Evolutionary conservation across 2,113 vertebrate species (phyloP).

Genomic region (Callithrix jacchus): DNA sequence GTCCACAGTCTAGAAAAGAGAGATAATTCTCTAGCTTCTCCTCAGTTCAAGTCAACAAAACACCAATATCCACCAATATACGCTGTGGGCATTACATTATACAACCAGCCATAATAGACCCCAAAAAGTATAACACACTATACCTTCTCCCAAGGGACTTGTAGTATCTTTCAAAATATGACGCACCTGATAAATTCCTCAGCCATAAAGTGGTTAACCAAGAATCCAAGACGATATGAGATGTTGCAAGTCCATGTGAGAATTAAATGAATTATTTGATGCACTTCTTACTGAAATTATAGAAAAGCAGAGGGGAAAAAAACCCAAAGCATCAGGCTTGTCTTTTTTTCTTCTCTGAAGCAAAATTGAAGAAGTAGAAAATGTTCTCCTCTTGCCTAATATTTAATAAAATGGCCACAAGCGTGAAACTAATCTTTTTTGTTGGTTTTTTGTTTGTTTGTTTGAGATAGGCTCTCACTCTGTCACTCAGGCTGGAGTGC

Average conservation of each 20-base stretch:
- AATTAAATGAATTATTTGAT: neutral
- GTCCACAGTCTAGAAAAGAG: neutral
- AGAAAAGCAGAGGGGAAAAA: neutral
- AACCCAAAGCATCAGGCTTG: neutral
- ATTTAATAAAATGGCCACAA: neutral
- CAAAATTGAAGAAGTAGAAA: neutral
- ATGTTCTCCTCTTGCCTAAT: neutral
- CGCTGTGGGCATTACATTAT: neutral
- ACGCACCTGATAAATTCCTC: neutral
- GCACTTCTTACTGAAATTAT: neutral
- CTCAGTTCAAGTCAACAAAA: neutral
- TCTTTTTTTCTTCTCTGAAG: neutral
- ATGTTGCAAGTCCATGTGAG: neutral
- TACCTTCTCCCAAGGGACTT: neutral
- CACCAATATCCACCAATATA: neutral
- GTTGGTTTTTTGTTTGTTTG: no score
- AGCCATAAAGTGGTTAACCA: neutral
- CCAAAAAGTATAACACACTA: neutral
- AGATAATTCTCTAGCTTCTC: neutral
- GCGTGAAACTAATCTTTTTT: no score
- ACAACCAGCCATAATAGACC: neutral
- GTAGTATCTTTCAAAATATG: no score
- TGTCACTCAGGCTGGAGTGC: no score
- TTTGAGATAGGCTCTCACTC: no score
- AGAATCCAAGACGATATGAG: neutral